Conservation (phyloP, 2,113 vertebrate species). For the Tursiops truncatus region DNA sequence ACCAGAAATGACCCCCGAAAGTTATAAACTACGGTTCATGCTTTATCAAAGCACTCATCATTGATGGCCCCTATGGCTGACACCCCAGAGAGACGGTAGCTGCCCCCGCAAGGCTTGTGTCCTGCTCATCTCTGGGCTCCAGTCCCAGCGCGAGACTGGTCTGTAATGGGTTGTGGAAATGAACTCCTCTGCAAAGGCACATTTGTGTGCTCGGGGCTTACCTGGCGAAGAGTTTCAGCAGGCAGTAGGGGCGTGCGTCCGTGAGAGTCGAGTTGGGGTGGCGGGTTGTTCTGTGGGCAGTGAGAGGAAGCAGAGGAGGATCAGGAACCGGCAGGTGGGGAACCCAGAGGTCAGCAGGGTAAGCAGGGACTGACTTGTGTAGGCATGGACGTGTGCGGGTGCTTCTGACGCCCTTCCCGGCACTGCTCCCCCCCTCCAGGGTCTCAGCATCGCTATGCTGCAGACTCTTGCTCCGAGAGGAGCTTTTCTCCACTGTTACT, state of each 20-base stretch:
- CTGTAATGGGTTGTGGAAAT: neutral
- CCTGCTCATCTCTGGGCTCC: neutral
- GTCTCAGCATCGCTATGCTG: accelerated
- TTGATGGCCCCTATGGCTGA: neutral
- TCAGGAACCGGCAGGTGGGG: neutral
- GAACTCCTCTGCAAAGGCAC: neutral
- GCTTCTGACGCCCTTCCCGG: neutral
- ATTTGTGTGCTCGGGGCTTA: neutral
- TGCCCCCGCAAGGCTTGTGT: accelerated
- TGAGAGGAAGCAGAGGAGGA: neutral
- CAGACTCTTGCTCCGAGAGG: neutral
- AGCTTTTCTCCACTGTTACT: neutral
- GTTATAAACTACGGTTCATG: neutral
- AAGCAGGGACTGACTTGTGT: neutral
- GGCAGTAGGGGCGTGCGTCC: neutral
- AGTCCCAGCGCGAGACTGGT: neutral
- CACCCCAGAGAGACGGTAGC: neutral
- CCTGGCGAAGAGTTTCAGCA: neutral
- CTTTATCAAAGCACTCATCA: neutral
- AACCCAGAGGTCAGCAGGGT: neutral
- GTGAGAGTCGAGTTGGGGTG: neutral
- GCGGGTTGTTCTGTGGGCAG: neutral
- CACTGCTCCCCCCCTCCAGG: neutral
- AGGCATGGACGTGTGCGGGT: accelerated
- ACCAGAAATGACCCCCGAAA: neutral